Evolutionary conservation across 2,797 vertebrate species (phyloP).

Genomic region (Chanos chanos): DNA sequence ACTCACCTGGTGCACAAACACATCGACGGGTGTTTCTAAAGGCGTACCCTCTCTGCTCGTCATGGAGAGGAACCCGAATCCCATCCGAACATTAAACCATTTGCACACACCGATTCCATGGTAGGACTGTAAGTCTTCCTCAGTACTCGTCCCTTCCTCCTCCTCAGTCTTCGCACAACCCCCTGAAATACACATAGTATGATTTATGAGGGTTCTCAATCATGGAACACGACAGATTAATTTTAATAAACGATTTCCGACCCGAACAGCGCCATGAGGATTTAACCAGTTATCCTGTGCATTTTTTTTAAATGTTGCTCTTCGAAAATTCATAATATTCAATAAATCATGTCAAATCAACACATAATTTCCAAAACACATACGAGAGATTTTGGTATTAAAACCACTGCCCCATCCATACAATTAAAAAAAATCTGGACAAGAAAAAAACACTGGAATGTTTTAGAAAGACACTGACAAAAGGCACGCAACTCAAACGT

Average conservation of each 20-base stretch:
- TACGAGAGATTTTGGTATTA: too few relatives aligned
- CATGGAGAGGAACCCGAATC: slow-evolving; percentile 98
- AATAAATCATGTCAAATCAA: background rate
- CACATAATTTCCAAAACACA: too few relatives aligned
- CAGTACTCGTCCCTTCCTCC: slow-evolving; percentile 76
- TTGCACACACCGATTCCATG: slow-evolving; percentile 88
- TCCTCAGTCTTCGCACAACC: slow-evolving; percentile 81
- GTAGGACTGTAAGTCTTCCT: slow-evolving; percentile 74
- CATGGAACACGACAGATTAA: background rate
- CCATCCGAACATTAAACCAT: slow-evolving; percentile 99
- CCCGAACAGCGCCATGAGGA: too few relatives aligned
- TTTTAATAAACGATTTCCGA: too few relatives aligned
- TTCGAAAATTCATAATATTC: too few relatives aligned
- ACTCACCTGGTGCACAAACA: slow-evolving; percentile 96
- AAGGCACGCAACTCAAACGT: too few relatives aligned
- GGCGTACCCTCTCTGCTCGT: slow-evolving; percentile 81
- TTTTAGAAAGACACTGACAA: too few relatives aligned
- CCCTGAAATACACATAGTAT: slow-evolving; percentile 65
- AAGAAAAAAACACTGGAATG: too few relatives aligned
- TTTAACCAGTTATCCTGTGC: slow-evolving; percentile 21
- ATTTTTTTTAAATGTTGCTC: background rate
- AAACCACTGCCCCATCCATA: too few relatives aligned
- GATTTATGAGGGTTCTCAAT: background rate
- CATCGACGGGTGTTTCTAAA: slow-evolving; percentile 90
- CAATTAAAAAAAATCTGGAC: too few relatives aligned